Base-by-base conservation (phyloP, 1,140 invertebrate genomes). In the Archivesica marissinica region DNA sequence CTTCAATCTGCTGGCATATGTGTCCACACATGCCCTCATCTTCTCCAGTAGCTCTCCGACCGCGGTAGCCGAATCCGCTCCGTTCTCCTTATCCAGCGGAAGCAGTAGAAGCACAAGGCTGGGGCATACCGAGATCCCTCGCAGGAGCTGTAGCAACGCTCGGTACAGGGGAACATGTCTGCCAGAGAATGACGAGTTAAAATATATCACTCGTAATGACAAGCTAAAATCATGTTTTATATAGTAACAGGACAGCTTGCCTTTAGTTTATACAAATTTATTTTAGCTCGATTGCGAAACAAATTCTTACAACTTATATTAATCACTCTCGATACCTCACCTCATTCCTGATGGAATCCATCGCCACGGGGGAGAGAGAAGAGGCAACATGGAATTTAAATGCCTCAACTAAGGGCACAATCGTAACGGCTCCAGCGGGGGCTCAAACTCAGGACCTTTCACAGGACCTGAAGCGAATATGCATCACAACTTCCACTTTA, bases 1-100 rank as follows among this genome's bases (percentile, higher is more conserved):
- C 96, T 96, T 96, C 44, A 97, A 95, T 91, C 97, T 96, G 89
- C 96, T 96, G 35, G 97, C 96, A 92, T 99, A 99, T 0, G 96
- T 98, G 92, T 98, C 97, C 38, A 99, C 97, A 93, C 97, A 98
- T 54, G 96, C 95, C 91, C 96, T 97, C 97, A 99, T 98, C 92
- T 96, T 97, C 30, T 95, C 95, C 0, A 99, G 94, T 50, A 98
- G 94, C 59, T 86, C 83, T 39, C 88, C 88, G 9, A 93, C 88
- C 23, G 92, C 92, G 17, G 88, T 80, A 25, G 88, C 78, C 11
- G 88, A 79, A 4, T 90, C 75, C n/a, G 87, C 89, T 20, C 79
- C 59, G 44, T 85, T 85, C 76, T 88, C 91, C 61, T 90, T 90
- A 39, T 94, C 93, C 44, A 94, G 92, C 28, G 96, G 96, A 79